Conservation (phyloP, 2,888 invertebrate genomes). For the Drosophila tripunctata region DNA sequence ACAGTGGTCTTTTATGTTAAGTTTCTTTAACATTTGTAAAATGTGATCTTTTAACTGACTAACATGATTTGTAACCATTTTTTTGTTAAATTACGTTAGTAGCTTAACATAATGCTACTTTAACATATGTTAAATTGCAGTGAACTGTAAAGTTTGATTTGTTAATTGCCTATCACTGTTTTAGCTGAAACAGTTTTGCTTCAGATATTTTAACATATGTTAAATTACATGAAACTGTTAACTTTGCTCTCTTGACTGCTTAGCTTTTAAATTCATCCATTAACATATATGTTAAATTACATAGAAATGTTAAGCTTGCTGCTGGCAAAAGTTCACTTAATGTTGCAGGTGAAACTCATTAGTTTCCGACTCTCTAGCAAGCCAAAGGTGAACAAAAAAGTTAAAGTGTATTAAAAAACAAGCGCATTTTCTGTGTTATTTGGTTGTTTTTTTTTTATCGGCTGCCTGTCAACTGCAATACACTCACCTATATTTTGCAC, state of each 20-base stretch:
- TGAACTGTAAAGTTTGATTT: no score
- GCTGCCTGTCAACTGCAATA: conserved; percentile 29
- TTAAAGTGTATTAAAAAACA: conserved; percentile 44
- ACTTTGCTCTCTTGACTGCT: no score
- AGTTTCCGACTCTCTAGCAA: neutral
- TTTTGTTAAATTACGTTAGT: no score
- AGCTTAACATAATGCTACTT: no score
- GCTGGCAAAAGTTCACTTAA: conserved; percentile 17
- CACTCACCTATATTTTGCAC: conserved; percentile 14
- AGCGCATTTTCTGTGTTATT: conserved; percentile 35
- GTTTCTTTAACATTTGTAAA: no score
- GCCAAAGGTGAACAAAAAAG: conserved; percentile 12
- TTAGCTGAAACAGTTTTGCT: no score
- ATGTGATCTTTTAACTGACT: no score
- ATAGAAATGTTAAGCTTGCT: conserved; percentile 6
- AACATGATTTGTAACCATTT: no score
- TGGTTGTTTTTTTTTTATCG: conserved; percentile 34
- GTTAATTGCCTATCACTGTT: no score
- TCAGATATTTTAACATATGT: no score
- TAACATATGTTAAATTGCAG: no score
- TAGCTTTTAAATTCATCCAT: neutral
- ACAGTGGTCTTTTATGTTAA: no score
- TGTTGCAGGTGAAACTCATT: conserved; percentile 39
- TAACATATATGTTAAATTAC: neutral
- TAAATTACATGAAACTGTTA: neutral